Conservation (phyloP, 2,888 invertebrate genomes). For the Apodemia hepburni region DNA sequence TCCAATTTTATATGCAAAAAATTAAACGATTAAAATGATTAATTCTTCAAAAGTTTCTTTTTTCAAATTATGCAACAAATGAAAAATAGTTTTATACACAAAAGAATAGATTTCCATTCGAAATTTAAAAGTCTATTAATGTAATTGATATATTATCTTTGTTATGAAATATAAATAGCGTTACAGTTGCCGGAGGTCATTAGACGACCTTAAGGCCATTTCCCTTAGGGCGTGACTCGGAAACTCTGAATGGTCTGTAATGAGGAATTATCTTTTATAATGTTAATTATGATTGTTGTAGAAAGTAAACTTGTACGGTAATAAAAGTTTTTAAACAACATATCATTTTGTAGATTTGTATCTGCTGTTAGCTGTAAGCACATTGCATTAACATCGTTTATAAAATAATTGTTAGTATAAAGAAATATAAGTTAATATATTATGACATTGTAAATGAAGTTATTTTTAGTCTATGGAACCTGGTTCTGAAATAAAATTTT, state of each 20-base stretch:
- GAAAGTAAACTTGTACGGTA: constrained; percentile 8
- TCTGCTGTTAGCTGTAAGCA: not conserved
- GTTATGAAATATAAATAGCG: constrained; percentile 12
- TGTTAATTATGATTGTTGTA: constrained; percentile 12
- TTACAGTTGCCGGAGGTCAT: constrained; percentile 35
- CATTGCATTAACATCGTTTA: too few species aligned
- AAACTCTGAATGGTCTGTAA: constrained; percentile 13
- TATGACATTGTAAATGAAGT: too few species aligned
- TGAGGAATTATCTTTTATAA: constrained; percentile 12
- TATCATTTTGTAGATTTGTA: not conserved
- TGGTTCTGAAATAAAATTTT: too few species aligned
- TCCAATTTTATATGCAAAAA: too few species aligned
- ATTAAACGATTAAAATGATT: too few species aligned
- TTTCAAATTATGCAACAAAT: too few species aligned
- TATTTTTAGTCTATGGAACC: too few species aligned
- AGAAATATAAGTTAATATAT: too few species aligned
- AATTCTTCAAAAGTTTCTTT: too few species aligned
- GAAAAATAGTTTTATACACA: not conserved
- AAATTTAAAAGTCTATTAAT: not conserved
- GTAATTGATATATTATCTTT: not conserved
- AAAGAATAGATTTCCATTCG: not conserved
- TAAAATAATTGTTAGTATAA: too few species aligned
- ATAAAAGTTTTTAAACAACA: constrained; percentile 1
- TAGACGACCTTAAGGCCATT: constrained; percentile 39
- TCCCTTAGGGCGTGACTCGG: constrained; percentile 33